A percentile compares a stretch with the other conserved stretches of the same genome.
phyloP scores from a whole-genome alignment of 2,888 invertebrate species.

The Drosophila tripunctata region DNA sequence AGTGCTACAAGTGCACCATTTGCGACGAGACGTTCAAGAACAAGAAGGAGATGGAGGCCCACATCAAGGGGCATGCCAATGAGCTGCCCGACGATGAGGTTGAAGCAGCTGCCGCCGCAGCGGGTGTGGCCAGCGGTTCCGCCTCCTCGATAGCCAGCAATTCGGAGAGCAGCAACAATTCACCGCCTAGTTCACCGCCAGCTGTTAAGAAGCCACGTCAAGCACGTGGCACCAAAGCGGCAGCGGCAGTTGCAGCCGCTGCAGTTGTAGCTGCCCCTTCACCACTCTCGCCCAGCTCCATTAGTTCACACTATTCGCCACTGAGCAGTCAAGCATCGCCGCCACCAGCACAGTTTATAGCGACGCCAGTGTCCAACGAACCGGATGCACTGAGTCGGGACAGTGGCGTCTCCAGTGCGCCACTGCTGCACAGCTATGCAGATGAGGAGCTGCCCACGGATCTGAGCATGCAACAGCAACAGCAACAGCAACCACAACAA shows the following conservation, averaged over 20 bases:
- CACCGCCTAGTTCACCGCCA: slow-evolving; percentile 71
- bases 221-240: slow-evolving; percentile 39
- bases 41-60: slow-evolving; percentile 95
- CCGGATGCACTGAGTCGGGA: slow-evolving; percentile 82
- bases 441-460: slow-evolving; percentile 81
- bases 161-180: slow-evolving; percentile 70
- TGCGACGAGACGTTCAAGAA: slow-evolving; percentile 96
- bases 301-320: slow-evolving; percentile 72
- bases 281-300: slow-evolving; percentile 74
- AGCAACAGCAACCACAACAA: slow-evolving; percentile 50
- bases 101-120: slow-evolving; percentile 54
- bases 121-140: slow-evolving; percentile 54
- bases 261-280: slow-evolving; percentile 23
- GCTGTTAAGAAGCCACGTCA: slow-evolving; percentile 66
- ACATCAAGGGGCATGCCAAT: slow-evolving; percentile 91
- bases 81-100: slow-evolving; percentile 86
- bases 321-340: slow-evolving; percentile 61
- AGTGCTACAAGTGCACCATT: slow-evolving; percentile 96
- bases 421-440: slow-evolving; percentile 35
- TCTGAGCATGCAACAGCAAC: slow-evolving; percentile 70
- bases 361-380: slow-evolving; percentile 47
- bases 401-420: slow-evolving; percentile 80
- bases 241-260: slow-evolving; percentile 2
- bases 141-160: slow-evolving; percentile 50
- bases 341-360: slow-evolving; percentile 51